Conservation (phyloP, 2,113 vertebrate species). For the Noctilio leporinus region DNA sequence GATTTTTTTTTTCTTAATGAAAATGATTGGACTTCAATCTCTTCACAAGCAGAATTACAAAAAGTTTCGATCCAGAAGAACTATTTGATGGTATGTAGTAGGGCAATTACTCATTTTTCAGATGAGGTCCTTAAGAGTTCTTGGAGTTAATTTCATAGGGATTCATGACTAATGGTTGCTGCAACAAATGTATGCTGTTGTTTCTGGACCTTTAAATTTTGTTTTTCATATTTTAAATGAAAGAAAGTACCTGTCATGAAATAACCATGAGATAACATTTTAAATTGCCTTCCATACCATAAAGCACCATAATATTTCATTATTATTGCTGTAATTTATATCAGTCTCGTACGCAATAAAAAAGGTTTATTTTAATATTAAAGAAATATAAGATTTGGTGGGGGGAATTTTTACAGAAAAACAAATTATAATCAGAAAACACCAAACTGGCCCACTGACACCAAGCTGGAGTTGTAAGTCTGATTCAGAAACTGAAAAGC, state of each 20-base stretch:
- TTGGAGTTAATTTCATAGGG: neutral
- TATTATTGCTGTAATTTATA: neutral
- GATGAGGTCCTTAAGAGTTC: neutral
- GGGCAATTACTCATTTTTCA: neutral
- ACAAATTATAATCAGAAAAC: neutral
- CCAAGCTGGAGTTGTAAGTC: neutral
- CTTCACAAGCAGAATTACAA: neutral
- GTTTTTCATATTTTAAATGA: neutral
- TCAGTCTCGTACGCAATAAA: neutral
- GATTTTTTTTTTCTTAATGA: neutral
- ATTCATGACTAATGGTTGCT: neutral
- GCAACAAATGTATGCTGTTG: neutral
- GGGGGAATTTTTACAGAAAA: neutral
- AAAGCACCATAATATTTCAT: neutral
- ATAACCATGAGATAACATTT: neutral
- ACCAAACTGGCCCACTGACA: neutral
- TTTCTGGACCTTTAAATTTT: neutral
- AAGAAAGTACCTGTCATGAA: neutral
- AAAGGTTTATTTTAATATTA: neutral
- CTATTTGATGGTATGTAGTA: neutral
- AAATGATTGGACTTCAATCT: neutral
- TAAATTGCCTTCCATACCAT: neutral
- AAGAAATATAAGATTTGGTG: neutral
- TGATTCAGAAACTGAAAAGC: neutral
- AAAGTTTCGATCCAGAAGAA: neutral